Evolutionary conservation across 2,797 vertebrate genomes (phyloP).

Genomic region (Coreius guichenoti): DNA sequence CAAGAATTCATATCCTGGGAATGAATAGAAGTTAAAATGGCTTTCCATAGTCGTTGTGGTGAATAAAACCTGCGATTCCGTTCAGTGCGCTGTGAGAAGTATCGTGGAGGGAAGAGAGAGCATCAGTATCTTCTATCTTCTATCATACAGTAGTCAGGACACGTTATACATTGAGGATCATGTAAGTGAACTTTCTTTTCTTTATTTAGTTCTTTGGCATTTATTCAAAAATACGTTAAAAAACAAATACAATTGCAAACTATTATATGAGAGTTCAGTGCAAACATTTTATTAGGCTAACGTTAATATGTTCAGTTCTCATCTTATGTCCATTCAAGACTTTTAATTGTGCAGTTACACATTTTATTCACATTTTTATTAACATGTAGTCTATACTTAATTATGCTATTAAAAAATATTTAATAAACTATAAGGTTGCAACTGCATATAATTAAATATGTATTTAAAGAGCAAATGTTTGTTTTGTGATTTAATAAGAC

Average conservation of each 20-base stretch:
- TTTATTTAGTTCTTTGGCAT: background rate
- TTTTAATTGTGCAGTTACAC: background rate
- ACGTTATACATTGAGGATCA: background rate
- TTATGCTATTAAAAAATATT: too few relatives aligned
- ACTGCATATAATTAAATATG: too few relatives aligned
- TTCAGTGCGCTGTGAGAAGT: background rate
- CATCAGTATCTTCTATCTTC: background rate
- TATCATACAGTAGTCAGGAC: background rate
- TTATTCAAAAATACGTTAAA: conserved; percentile 1
- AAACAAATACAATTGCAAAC: too few relatives aligned
- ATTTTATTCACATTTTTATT: background rate
- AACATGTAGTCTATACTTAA: background rate
- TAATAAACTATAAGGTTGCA: too few relatives aligned
- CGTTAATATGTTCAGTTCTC: background rate
- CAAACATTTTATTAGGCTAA: background rate
- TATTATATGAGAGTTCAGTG: background rate
- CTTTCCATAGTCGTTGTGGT: background rate
- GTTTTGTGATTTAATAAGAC: too few relatives aligned
- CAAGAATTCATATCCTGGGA: too few relatives aligned
- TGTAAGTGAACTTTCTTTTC: background rate
- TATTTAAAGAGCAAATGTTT: too few relatives aligned
- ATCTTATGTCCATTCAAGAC: background rate
- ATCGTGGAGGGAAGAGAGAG: too few relatives aligned
- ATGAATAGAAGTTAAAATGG: too few relatives aligned
- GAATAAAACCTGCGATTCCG: background rate